These are phyloP conservation scores for Thunnus albacares DNA, from an alignment of 2,797 vertebrate genomes.

Conservation along the genomic window DNA sequence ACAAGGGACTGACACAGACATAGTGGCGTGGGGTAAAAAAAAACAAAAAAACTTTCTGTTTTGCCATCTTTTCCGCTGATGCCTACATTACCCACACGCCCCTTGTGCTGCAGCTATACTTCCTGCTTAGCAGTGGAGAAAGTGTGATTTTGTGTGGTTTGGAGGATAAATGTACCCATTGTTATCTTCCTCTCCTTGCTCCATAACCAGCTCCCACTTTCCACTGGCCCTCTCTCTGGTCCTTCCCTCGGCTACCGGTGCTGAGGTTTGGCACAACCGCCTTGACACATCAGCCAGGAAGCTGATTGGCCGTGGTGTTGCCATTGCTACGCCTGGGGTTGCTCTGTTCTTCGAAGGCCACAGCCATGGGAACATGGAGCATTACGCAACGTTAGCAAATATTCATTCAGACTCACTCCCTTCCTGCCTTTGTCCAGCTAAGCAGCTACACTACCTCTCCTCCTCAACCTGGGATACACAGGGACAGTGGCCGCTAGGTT, in stretches of 20 bases:
- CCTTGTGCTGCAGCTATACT: conserved; percentile 31
- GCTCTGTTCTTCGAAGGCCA: conserved; percentile 81
- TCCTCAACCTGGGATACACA: conserved; percentile 64
- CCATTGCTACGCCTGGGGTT: conserved; percentile 68
- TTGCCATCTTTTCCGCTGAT: background rate
- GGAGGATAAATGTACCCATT: conserved; percentile 77
- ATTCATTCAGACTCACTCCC: conserved; percentile 85
- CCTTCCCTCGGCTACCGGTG: conserved; percentile 54
- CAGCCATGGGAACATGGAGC: conserved; percentile 81
- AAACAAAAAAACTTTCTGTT: background rate
- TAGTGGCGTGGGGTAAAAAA: background rate
- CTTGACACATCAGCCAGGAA: conserved; percentile 58
- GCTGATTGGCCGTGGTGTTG: conserved; percentile 49
- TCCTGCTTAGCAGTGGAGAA: conserved; percentile 65
- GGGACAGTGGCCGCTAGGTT: conserved; percentile 44
- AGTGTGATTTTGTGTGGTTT: conserved; percentile 65
- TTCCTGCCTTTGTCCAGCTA: conserved; percentile 88
- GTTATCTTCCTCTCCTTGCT: conserved; percentile 67
- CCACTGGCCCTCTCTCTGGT: conserved; percentile 55
- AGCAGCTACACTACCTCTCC: conserved; percentile 57
- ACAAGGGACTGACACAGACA: conserved; percentile 14
- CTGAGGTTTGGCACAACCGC: conserved; percentile 68
- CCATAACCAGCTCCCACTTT: conserved; percentile 70
- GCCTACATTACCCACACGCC: conserved; percentile 69
- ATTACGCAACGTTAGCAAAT: conserved; percentile 87